Evolutionary conservation across 2,113 vertebrate genomes (phyloP), one percentile per base, ranked within the genome.

Genomic region (Odocoileus hemionus): DNA sequence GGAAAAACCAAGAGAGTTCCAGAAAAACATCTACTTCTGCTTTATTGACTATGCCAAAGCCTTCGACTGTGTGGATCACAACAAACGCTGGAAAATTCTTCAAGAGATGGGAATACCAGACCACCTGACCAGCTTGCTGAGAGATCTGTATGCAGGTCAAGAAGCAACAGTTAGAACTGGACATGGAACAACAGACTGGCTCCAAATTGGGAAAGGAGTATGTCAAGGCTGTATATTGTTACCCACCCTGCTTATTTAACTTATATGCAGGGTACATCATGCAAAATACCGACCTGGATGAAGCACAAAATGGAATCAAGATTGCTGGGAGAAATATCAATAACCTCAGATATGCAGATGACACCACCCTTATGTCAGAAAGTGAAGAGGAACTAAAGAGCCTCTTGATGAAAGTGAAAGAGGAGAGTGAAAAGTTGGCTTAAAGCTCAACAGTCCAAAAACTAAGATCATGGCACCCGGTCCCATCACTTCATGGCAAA

Each of bases 381-480:
- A n/a, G 61, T 64, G 15, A 67, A 67, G 61, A 67, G 17, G 16
- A 64, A 2, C 7, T 67, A 67, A 57, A 57, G 8, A 57, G 23
- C 1, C 33, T n/a, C 16, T 67, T 67, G 61, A 19, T 67, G 33
- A n/a, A 64, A 19, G 4, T 67, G 39, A 39, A 39, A 19, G 33
- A 19, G 1, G 16, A 67, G 8, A 67, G 64, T 0, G 16, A n/a
- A 19, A 67, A 19, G 16, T 67, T 67, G 33, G 16, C 64, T n/a
- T n/a, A 67, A 19, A 67, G 4, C 8, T 10, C 33, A 67, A n/a
- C n/a, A n/a, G n/a, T n/a, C n/a, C n/a, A n/a, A n/a, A n/a, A 52
- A 52, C 15, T 0, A n/a, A 67, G 7, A 19, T n/a, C 16, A n/a
- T 67, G 33, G 33, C 33, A 67, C 19, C 33, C 2, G 0, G 33